Percentiles rank a stretch among this genome's conserved stretches.
These are phyloP conservation scores for Euplagia quadripunctaria DNA, from an alignment of 2,888 invertebrate genomes.

Conservation along the genomic window DNA sequence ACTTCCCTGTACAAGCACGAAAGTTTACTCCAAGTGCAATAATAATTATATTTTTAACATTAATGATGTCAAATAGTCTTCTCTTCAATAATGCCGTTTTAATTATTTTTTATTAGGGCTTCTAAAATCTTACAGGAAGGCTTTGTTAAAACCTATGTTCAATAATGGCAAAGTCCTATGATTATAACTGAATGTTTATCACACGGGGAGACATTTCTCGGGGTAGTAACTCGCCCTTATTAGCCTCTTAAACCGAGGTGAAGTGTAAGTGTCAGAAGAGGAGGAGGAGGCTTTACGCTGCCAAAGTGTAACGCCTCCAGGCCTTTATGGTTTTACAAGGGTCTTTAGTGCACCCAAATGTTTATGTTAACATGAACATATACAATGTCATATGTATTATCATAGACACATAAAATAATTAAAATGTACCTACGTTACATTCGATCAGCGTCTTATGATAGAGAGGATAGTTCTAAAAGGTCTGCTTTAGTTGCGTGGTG, in stretches of 20 bases:
- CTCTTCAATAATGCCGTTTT: neutral
- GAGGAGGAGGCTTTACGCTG: neutral
- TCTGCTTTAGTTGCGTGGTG: neutral
- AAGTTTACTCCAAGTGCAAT: neutral
- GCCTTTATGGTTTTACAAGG: neutral
- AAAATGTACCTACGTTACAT: too few species aligned
- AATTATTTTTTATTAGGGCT: neutral
- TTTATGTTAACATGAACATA: neutral
- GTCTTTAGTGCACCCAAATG: neutral
- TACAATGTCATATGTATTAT: neutral
- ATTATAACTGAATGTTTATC: neutral
- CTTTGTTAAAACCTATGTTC: neutral
- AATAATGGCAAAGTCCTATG: neutral
- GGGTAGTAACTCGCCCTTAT: neutral
- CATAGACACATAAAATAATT: neutral
- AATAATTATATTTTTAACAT: neutral
- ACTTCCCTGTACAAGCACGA: neutral
- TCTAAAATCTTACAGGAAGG: neutral
- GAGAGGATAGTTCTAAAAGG: neutral
- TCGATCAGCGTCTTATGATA: too few species aligned
- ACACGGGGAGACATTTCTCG: neutral
- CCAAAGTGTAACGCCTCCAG: neutral
- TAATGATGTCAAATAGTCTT: neutral
- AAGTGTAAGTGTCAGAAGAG: neutral
- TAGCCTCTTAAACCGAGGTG: neutral